Evolutionary conservation across 1,140 invertebrate species (phyloP).

Genomic region (Chironomus striatipennis): DNA sequence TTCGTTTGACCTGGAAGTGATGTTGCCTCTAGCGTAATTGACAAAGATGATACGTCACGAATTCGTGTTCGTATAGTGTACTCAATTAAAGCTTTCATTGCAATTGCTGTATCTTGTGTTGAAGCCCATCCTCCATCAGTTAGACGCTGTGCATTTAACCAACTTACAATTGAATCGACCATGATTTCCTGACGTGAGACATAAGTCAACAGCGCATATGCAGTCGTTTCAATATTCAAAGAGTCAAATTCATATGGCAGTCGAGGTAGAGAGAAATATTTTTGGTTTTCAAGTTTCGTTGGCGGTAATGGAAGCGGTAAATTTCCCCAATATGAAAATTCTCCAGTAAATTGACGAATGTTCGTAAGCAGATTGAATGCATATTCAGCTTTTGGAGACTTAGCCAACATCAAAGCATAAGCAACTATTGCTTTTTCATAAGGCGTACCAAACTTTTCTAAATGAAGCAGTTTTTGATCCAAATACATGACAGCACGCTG

Average conservation of each 20-base stretch:
- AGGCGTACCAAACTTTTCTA: constrained; percentile 60
- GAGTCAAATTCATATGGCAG: constrained; percentile 81
- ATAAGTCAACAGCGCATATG: constrained; percentile 85
- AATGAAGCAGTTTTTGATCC: constrained; percentile 70
- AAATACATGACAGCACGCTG: constrained; percentile 67
- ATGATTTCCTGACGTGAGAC: constrained; percentile 71
- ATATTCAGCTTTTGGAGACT: constrained; percentile 67
- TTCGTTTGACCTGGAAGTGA: constrained; percentile 59
- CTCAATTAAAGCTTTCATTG: constrained; percentile 81
- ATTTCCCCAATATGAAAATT: constrained; percentile 78
- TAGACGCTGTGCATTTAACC: constrained; percentile 85
- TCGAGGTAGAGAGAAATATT: constrained; percentile 79
- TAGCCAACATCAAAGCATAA: constrained; percentile 72
- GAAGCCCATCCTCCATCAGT: constrained; percentile 92
- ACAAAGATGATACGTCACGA: constrained; percentile 77
- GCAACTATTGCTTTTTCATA: constrained; percentile 82
- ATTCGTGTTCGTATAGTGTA: constrained; percentile 78
- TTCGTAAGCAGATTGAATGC: constrained; percentile 66
- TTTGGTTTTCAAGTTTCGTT: constrained; percentile 80
- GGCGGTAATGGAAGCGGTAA: constrained; percentile 66
- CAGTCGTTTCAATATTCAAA: constrained; percentile 85
- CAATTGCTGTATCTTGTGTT: constrained; percentile 84
- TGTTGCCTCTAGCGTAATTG: constrained; percentile 74
- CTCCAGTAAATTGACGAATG: constrained; percentile 50
- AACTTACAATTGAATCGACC: constrained; percentile 79